Evolutionary conservation across 2,888 invertebrate genomes (phyloP), one percentile per base, ranked within the genome.

Genomic region (Zygothrica quintamaculata): DNA sequence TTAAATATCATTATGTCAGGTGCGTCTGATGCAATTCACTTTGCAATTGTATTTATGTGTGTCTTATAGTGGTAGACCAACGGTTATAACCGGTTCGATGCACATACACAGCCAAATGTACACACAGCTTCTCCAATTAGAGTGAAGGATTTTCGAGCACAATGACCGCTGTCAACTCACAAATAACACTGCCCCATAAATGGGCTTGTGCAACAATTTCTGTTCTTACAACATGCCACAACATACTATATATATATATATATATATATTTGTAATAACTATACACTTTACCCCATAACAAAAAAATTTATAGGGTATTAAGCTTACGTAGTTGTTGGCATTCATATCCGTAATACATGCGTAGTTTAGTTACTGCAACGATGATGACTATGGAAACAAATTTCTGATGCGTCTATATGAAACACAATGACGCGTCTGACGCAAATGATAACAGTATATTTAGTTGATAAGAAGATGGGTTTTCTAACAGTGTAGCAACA

Each of bases 61-160:
- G 39, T 47, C 15, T 37, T 40, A 13, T n/a, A 3, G 25, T 31
- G n/a, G 9, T 7, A 34, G 1, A 15, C 8, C 29, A 18, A 46
- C 57, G 29, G 52, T 39, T 57, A 39, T 7, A 61, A 74, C 74
- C 65, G 73, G 73, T 75, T 69, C 13, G 42, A 18, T 52, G 13
- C 34, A 50, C 26, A 58, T 46, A 18, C 37, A 12, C 11, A 29
- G 26, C 44, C 37, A 15, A 48, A 31, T n/a, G n/a, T n/a, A n/a
- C n/a, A n/a, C n/a, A n/a, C n/a, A n/a, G n/a, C n/a, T 7, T 9
- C 13, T 11, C 4, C 36, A 1, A 22, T 25, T 37, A 25, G 12
- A 44, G 47, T 62, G 66, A 62, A 57, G 64, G 72, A 69, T 64
- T 64, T 65, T 68, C 11, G 44, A 31, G 66, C 50, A 59, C 59